Conservation (phyloP, 92 coral and sea anemone species). For the Diadumene lineata region DNA sequence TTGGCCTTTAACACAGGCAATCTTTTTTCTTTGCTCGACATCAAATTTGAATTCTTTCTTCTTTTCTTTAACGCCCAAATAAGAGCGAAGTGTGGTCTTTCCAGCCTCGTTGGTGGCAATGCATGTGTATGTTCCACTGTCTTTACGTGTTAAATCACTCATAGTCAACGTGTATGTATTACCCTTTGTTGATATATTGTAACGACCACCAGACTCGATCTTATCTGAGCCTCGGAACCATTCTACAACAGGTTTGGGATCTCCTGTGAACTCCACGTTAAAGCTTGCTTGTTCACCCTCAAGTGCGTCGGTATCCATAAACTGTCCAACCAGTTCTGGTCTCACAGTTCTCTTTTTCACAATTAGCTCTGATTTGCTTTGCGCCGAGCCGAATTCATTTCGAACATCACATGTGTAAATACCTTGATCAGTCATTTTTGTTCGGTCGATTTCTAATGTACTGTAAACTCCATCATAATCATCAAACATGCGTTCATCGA, state of each 20-base stretch:
- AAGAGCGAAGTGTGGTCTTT: conserved; percentile 56
- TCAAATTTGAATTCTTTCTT: conserved; percentile 52
- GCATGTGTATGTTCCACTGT: conserved; percentile 75
- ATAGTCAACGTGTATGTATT: conserved; percentile 58
- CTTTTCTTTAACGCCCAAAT: conserved; percentile 63
- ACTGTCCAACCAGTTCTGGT: conserved; percentile 71
- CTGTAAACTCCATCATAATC: conserved; percentile 58
- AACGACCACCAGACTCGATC: conserved; percentile 42
- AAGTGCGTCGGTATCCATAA: conserved; percentile 68
- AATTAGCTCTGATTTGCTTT: conserved; percentile 64
- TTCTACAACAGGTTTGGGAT: conserved; percentile 59
- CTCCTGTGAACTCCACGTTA: conserved; percentile 75
- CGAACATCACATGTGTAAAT: conserved; percentile 69
- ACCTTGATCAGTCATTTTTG: conserved; percentile 73
- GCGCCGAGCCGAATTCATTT: conserved; percentile 67
- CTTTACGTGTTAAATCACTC: conserved; percentile 49
- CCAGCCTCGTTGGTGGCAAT: conserved; percentile 81
- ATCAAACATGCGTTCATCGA: conserved; percentile 67
- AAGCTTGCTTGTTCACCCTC: conserved; percentile 80
- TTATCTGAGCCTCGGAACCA: conserved; percentile 73
- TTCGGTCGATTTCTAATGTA: conserved; percentile 63
- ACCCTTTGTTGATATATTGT: conserved; percentile 43
- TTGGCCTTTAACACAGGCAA: conserved; percentile 69
- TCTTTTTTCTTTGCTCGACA: conserved; percentile 51
- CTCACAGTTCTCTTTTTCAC: conserved; percentile 65